Base-by-base conservation (phyloP, 2,888 invertebrate genomes). In the Melipona bicolor region DNA sequence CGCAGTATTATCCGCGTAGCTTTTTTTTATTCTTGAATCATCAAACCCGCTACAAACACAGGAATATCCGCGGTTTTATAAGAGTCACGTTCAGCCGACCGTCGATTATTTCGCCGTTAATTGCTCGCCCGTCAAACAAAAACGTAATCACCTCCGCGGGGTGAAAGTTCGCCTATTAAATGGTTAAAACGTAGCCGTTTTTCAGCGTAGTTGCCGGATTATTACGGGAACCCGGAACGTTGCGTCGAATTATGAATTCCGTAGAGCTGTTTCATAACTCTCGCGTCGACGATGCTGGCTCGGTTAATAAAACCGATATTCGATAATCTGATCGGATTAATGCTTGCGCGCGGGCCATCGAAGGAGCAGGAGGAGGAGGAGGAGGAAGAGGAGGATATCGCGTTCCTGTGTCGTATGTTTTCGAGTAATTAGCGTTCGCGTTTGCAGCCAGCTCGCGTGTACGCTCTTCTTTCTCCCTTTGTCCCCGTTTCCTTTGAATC, bases 371-470 rank as follows among this genome's bases (percentile, higher is more conserved):
- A 43, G 36, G 9, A 36, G 36, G 9, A 43, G 43, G 9, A 9
- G 9, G 43, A 0, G 36, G 36, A 9, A 9, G 6, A 9, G 36
- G 43, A 43, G 43, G 9, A 43, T 43, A 43, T 43, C 36, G 49
- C 21, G 27, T 54, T n/a, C 65, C 21, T 17, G 70, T 65, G 27
- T 62, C 54, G 81, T 43, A 43, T 56, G 43, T 49, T 72, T 54
- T 68, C 68, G 32, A 62, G 50, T 76, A 77, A 77, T 83, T 81
- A 81, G 71, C 52, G 61, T 24, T 24, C 24, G 67, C 54, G 52
- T 32, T 72, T 67, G 72, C 59, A 81, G 73, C 64, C 80, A 50
- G 24, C 21, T 15, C 24, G 27, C 11, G 6, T 50, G 71, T 11
- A 32, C 17, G 19, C 21, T 43, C 50, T 24, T 61, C 32, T 19